Evolutionary conservation across 2,888 invertebrate genomes (phyloP).

Genomic region (Trachelus troglodyta): DNA sequence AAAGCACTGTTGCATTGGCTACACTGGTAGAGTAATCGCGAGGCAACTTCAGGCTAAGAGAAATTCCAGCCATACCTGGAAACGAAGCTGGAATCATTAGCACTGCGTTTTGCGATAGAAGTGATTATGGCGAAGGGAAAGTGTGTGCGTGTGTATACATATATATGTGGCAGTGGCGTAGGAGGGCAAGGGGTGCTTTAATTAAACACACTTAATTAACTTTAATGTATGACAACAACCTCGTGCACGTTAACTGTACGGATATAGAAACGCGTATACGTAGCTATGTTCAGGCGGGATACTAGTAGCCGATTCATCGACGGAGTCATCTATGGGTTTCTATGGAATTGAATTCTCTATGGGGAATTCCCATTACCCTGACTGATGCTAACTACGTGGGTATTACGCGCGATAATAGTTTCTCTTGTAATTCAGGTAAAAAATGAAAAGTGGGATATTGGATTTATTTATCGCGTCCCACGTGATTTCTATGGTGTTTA

Average conservation of each 20-base stretch:
- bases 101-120: conserved; percentile 30
- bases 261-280: conserved; percentile 3
- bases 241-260: conserved; percentile 7
- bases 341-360: no score
- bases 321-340: no score
- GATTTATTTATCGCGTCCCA: neutral
- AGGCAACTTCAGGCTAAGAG: conserved; percentile 26
- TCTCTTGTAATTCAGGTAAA: no score
- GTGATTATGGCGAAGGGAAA: conserved; percentile 1
- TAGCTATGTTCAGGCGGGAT: neutral
- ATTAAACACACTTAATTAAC: conserved; percentile 58
- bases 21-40: no score
- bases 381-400: no score
- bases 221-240: conserved; percentile 30
- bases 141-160: neutral
- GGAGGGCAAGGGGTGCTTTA: conserved; percentile 46
- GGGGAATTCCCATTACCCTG: no score
- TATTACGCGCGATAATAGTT: no score
- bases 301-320: no score
- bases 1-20: no score
- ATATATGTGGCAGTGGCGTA: conserved; percentile 8
- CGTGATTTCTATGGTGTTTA: neutral
- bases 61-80: conserved; percentile 48
- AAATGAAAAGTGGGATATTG: neutral
- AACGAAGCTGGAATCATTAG: conserved; percentile 46